phyloP scores from a whole-genome alignment of 2,888 invertebrate genomes.

The Cryptophagus acutangulus region DNA sequence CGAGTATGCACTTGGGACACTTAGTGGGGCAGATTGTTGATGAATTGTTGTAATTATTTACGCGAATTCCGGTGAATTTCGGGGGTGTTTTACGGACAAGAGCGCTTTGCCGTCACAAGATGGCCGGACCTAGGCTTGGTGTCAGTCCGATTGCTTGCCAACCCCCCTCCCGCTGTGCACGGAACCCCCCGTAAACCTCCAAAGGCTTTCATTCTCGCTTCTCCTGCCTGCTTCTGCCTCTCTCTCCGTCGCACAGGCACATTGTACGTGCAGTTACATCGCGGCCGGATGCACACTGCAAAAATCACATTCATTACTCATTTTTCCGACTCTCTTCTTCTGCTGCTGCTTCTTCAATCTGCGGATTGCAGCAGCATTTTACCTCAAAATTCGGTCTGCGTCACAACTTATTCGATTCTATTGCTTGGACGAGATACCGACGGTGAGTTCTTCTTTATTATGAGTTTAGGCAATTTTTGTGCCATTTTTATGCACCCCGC shows the following conservation, averaged over 20 bases:
- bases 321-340: slow-evolving; percentile 31
- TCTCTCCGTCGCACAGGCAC: slow-evolving; percentile 44
- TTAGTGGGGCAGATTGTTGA: slow-evolving; percentile 27
- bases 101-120: slow-evolving; percentile 48
- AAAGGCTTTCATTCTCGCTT: slow-evolving; percentile 50
- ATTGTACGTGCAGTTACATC: slow-evolving; percentile 45
- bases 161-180: slow-evolving; percentile 46
- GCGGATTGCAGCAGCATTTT: no score
- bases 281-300: slow-evolving; percentile 48
- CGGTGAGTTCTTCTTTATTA: no score
- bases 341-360: no score
- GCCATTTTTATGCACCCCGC: no score
- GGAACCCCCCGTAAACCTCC: slow-evolving; percentile 49
- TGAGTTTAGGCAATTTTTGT: no score
- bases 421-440: no score
- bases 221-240: no score
- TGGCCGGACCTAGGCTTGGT: slow-evolving; percentile 51
- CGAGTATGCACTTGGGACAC: slow-evolving; percentile 37
- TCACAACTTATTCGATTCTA: no score
- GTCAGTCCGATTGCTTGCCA: slow-evolving; percentile 48
- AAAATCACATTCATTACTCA: slow-evolving; percentile 47
- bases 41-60: slow-evolving; percentile 34
- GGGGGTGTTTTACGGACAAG: slow-evolving; percentile 42
- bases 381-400: no score
- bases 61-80: slow-evolving; percentile 25